Conservation (phyloP, 2,888 invertebrate species). For the Calephelis perditalis region DNA sequence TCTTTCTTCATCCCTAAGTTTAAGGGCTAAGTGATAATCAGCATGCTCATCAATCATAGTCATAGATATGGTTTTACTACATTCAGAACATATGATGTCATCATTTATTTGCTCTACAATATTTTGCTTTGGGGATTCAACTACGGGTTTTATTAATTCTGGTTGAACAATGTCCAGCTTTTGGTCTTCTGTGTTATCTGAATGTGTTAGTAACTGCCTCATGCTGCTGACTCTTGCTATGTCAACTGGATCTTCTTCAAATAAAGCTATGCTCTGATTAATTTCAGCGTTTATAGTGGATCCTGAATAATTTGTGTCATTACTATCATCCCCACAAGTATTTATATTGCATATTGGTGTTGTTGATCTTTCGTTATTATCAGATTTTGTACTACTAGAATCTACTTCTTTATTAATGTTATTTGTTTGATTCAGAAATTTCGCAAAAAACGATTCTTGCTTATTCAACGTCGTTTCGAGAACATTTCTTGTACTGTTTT, state of each 20-base stretch:
- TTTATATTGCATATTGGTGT: slow-evolving; percentile 48
- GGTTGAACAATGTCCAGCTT: slow-evolving; percentile 16
- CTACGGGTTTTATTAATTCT: slow-evolving; percentile 16
- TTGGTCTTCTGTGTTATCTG: slow-evolving; percentile 32
- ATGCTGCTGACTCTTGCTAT: slow-evolving; percentile 50
- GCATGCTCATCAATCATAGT: slow-evolving; percentile 82
- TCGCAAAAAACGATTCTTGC: slow-evolving; percentile 71
- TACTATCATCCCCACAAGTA: slow-evolving; percentile 54
- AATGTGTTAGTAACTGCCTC: slow-evolving; percentile 49
- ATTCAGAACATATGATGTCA: slow-evolving; percentile 78
- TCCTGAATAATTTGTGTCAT: slow-evolving; percentile 59
- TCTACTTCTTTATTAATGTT: slow-evolving; percentile 5
- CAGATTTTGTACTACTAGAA: slow-evolving; percentile 17
- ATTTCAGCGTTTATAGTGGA: slow-evolving; percentile 71
- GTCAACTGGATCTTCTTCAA: slow-evolving; percentile 57
- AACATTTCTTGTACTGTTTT: slow-evolving; percentile 15
- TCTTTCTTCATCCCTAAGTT: slow-evolving; percentile 79
- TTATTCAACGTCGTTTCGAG: slow-evolving; percentile 48
- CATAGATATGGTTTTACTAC: slow-evolving; percentile 76
- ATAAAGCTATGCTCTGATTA: slow-evolving; percentile 64
- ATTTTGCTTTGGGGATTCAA: slow-evolving; percentile 20
- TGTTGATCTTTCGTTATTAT: slow-evolving; percentile 20
- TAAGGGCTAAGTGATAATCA: slow-evolving; percentile 85
- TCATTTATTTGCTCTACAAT: slow-evolving; percentile 26
- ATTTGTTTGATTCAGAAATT: slow-evolving; percentile 44